These are phyloP conservation scores for Nothobranchius kuhntae DNA, from an alignment of 2,113 vertebrate species.

Conservation along the genomic window DNA sequence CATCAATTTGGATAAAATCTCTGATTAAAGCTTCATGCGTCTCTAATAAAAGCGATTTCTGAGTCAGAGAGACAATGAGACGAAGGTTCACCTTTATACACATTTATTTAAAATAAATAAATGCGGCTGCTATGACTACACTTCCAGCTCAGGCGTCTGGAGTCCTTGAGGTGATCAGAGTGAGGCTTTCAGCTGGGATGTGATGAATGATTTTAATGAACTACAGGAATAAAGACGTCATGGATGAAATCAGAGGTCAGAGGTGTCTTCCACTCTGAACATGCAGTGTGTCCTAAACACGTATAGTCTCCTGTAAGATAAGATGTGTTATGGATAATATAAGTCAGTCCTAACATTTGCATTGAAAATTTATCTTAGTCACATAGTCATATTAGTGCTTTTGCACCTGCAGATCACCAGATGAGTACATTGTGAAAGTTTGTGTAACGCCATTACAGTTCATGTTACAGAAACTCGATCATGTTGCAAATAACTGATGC, in stretches of 20 bases:
- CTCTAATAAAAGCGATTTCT: slow-evolving; percentile 36
- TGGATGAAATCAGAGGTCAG: neutral
- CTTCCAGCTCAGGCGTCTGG: neutral
- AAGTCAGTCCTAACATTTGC: no score
- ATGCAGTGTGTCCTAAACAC: no score
- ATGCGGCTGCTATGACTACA: slow-evolving; percentile 52
- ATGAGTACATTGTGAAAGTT: no score
- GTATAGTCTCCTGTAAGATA: no score
- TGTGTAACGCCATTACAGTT: no score
- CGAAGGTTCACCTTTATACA: slow-evolving; percentile 13
- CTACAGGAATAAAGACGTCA: neutral
- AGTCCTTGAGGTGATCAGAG: slow-evolving; percentile 28
- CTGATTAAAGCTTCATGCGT: slow-evolving; percentile 48
- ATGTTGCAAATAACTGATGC: neutral
- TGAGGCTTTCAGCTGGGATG: slow-evolving; percentile 29
- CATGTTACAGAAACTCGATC: neutral
- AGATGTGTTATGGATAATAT: no score
- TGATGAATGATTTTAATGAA: slow-evolving; percentile 23
- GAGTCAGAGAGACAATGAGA: slow-evolving; percentile 2
- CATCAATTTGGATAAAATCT: slow-evolving; percentile 10
- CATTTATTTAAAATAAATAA: slow-evolving; percentile 1
- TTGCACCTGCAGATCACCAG: no score
- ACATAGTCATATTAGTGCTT: no score
- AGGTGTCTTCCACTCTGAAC: no score
- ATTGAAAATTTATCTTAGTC: no score